Conservation (phyloP, 2,797 vertebrate genomes). For the Pangasius djambal region DNA sequence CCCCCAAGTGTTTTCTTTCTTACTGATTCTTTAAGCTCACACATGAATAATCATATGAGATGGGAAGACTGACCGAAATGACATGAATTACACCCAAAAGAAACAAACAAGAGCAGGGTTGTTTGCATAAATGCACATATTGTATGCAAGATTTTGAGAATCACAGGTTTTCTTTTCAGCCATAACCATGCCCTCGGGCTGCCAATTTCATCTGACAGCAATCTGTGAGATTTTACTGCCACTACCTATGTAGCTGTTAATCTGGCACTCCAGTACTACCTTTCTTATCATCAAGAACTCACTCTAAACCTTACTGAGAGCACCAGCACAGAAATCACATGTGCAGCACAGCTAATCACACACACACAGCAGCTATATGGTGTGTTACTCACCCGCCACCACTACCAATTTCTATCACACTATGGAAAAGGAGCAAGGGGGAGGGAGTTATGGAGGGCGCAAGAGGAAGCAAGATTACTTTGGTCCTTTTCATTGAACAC, state of each 20-base stretch:
- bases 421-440: conserved; percentile 9
- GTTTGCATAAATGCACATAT: background rate
- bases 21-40: background rate
- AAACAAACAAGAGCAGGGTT: background rate
- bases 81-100: background rate
- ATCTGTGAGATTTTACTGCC: conserved; percentile 16
- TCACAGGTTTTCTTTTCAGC: background rate
- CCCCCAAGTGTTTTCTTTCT: background rate
- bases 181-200: background rate
- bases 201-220: conserved; percentile 19
- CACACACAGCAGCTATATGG: conserved; percentile 18
- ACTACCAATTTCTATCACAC: conserved; percentile 22
- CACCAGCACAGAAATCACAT: background rate
- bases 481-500: background rate
- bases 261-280: conserved; percentile 12
- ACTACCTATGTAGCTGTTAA: conserved; percentile 22
- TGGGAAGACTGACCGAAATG: background rate
- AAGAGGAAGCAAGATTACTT: conserved; percentile 23
- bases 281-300: conserved; percentile 24
- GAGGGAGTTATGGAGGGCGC: background rate
- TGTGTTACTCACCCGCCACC: background rate
- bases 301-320: background rate
- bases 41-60: background rate
- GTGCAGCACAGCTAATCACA: conserved; percentile 22
- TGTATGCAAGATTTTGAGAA: background rate